phyloP scores from a whole-genome alignment of 2,888 invertebrate species.

The Halictus quadricinctus region DNA sequence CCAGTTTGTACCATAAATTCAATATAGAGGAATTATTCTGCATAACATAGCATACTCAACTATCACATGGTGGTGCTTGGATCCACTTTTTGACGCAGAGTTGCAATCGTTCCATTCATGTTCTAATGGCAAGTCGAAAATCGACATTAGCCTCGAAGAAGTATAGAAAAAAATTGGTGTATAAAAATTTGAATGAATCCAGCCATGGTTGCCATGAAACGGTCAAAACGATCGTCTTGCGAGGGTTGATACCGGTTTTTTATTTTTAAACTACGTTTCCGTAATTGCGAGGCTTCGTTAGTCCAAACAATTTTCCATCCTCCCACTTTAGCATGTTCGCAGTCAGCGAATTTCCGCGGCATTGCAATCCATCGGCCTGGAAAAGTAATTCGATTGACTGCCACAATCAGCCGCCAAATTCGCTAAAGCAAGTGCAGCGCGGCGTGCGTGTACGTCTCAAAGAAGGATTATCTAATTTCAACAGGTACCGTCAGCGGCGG shows the following conservation, averaged over 20 bases:
- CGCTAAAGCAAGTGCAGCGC: neutral
- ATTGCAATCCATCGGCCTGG: neutral
- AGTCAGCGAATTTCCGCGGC: neutral
- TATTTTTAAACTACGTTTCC: neutral
- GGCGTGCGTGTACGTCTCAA: neutral
- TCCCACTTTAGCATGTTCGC: neutral
- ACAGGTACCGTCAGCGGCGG: slow-evolving; percentile 19
- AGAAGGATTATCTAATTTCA: slow-evolving; percentile 17
- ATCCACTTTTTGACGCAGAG: no score
- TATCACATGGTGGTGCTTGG: no score
- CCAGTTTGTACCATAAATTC: no score
- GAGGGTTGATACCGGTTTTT: neutral
- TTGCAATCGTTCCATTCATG: no score
- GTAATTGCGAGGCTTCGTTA: neutral
- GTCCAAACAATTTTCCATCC: neutral
- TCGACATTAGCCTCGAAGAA: no score
- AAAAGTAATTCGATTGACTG: slow-evolving; percentile 2
- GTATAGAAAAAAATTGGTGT: no score
- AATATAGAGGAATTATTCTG: no score
- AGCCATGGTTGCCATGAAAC: no score
- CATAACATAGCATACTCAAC: no score
- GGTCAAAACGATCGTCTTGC: no score
- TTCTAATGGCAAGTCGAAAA: no score
- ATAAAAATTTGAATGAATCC: no score
- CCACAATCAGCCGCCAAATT: neutral